Evolutionary conservation across 35 echinoderm and acorn worm species (phyloP).

Genomic region (Patiria miniata): DNA sequence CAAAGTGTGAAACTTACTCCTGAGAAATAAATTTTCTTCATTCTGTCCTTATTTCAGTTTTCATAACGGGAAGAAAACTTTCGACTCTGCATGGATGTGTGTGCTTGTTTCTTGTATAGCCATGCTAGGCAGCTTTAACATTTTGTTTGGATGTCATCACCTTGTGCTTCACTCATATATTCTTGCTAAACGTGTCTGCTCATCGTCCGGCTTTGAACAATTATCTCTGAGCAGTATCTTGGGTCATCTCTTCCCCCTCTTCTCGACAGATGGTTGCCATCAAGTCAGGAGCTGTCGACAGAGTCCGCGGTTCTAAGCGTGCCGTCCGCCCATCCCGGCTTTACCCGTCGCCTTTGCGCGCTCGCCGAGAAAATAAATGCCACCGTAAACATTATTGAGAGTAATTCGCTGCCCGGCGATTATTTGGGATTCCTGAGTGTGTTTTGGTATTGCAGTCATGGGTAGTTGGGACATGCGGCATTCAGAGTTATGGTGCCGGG

Average conservation of each 20-base stretch:
- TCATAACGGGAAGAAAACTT: no score
- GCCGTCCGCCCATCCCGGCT: neutral
- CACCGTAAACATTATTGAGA: constrained; percentile 3
- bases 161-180: neutral
- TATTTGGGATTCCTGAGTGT: neutral
- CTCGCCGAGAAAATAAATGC: neutral
- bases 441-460: neutral
- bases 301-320: neutral
- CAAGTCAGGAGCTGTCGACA: neutral
- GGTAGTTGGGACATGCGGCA: no score
- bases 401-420: neutral
- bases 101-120: no score
- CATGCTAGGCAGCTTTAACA: no score
- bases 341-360: neutral
- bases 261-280: neutral
- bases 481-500: no score
- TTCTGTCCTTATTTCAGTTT: no score
- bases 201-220: neutral
- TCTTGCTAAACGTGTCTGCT: constrained; percentile 2
- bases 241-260: neutral
- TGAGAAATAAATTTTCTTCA: no score
- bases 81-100: no score
- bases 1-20: no score
- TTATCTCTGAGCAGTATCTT: neutral
- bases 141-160: neutral